Conservation (phyloP, 2,113 vertebrate species). For the Sisor rabdophorus region DNA sequence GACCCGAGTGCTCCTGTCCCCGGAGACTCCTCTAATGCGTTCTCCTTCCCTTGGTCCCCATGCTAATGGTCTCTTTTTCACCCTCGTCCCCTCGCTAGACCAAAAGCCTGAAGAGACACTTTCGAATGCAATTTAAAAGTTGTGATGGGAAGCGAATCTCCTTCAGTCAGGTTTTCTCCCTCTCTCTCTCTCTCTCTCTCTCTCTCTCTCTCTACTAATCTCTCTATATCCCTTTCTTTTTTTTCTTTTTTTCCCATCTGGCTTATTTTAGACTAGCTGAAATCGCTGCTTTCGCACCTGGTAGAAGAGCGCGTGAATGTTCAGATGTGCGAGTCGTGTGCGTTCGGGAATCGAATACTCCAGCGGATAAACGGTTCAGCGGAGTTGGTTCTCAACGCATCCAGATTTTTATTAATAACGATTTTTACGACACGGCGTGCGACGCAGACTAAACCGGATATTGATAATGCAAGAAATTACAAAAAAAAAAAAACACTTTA, state of each 20-base stretch:
- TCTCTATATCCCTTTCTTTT: not conserved
- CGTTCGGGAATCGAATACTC: not conserved
- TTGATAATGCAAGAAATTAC: too few relatives aligned
- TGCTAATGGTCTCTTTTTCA: slow-evolving; percentile 62
- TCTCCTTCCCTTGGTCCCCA: slow-evolving; percentile 63
- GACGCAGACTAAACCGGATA: too few relatives aligned
- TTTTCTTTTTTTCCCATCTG: not conserved
- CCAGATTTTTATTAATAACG: too few relatives aligned
- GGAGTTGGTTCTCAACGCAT: too few relatives aligned
- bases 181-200: too few relatives aligned
- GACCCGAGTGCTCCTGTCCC: slow-evolving; percentile 56
- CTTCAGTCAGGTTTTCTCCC: slow-evolving; percentile 4
- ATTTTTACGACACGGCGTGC: too few relatives aligned
- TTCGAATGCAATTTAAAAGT: slow-evolving; percentile 57
- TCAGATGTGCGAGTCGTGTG: slow-evolving; percentile 6
- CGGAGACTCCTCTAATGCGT: slow-evolving; percentile 58
- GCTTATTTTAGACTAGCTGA: slow-evolving; percentile 16
- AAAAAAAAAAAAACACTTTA: too few relatives aligned
- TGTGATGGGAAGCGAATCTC: slow-evolving; percentile 47
- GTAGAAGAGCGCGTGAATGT: not conserved
- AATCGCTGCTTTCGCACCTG: slow-evolving; percentile 21
- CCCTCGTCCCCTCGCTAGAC: slow-evolving; percentile 47
- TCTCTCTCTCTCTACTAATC: slow-evolving; percentile 40
- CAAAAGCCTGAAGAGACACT: slow-evolving; percentile 49
- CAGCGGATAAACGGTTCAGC: too few relatives aligned